Evolutionary conservation across 2,797 vertebrate species (phyloP).

Genomic region (Zenarchopterus dispar): DNA sequence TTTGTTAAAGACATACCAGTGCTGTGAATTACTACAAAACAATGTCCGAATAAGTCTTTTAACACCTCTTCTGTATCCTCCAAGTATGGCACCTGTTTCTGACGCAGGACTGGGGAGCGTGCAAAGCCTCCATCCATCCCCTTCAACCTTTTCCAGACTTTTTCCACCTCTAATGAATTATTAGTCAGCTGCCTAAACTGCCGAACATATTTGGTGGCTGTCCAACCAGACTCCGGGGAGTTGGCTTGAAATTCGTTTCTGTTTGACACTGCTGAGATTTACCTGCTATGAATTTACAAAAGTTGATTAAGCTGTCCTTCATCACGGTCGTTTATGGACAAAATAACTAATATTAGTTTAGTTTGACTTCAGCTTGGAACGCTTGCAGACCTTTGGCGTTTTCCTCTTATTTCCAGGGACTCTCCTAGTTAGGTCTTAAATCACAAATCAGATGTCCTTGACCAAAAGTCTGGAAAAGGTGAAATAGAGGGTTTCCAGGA

Average conservation of each 20-base stretch:
- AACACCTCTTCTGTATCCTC: too few relatives aligned
- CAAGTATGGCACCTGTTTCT: too few relatives aligned
- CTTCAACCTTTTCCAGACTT: conserved; percentile 26
- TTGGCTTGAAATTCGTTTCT: conserved; percentile 34
- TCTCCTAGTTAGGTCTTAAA: conserved; percentile 30
- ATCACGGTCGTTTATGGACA: conserved; percentile 46
- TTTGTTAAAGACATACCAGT: too few relatives aligned
- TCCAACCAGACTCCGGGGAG: conserved; percentile 25
- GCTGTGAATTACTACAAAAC: too few relatives aligned
- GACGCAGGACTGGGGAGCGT: too few relatives aligned
- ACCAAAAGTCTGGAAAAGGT: conserved; percentile 62
- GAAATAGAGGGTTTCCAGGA: conserved; percentile 65
- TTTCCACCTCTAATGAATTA: conserved; percentile 33
- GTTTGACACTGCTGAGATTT: conserved; percentile 42
- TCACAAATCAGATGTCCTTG: conserved; percentile 49
- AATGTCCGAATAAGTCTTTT: too few relatives aligned
- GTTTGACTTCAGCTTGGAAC: conserved; percentile 52
- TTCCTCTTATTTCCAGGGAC: conserved; percentile 26
- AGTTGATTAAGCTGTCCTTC: conserved; percentile 51
- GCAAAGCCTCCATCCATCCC: background rate
- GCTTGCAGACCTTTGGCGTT: conserved; percentile 17
- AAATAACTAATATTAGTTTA: conserved; percentile 51
- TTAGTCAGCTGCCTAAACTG: conserved; percentile 33
- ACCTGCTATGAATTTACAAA: conserved; percentile 49
- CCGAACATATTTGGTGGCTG: conserved; percentile 56